Base-by-base conservation (phyloP, 2,113 vertebrate genomes). In the Clarias macrocephalus region DNA sequence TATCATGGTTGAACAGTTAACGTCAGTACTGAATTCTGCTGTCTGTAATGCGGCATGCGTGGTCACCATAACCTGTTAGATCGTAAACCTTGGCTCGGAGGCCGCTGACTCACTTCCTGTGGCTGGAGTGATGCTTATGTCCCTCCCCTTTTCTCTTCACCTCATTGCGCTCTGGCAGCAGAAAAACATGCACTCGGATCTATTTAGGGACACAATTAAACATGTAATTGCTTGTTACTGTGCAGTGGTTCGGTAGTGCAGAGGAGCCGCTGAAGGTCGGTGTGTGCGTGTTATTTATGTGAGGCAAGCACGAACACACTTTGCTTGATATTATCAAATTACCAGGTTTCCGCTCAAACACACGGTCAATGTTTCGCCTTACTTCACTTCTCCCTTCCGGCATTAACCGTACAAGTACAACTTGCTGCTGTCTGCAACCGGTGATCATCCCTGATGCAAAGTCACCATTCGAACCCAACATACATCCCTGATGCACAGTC, bases 131-230 rank as follows among this genome's bases (percentile, higher is more conserved):
- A 60, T 76, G 65, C 28, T 16, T 19, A 65, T 33, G 72, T 56
- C 75, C 70, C 60, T n/a, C 18, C 1, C 9, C 33, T 8, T 23
- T 73, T 48, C n/a, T 42, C 4, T 33, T 33, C 5, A 52, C 30
- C 70, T 79, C 33, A 9, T 25, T 72, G 56, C 15, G 12, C 68
- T 82, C 54, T 33, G 80, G 52, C 56, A 42, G 23, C 23, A 25
- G 62, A 57, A 56, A 86, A 76, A 63, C 28, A 82, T 30, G 30
- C 73, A 57, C 73, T 63, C 54, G 28, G 81, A 84, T 89, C 66
- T 87, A 85, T 89, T 89, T 63, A 56, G 28, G 72, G 82, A 79
- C 18, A 66, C 63, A 85, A 84, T 84, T 87, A 89, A 72, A 86
- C 54, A 18, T 10, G 70, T 82, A 82, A 68, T 83, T 56, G 70